Percentiles rank a stretch among this genome's conserved stretches.
Evolutionary conservation across 2,888 invertebrate genomes (phyloP).

Genomic region (Dorcus parallelipipedus): DNA sequence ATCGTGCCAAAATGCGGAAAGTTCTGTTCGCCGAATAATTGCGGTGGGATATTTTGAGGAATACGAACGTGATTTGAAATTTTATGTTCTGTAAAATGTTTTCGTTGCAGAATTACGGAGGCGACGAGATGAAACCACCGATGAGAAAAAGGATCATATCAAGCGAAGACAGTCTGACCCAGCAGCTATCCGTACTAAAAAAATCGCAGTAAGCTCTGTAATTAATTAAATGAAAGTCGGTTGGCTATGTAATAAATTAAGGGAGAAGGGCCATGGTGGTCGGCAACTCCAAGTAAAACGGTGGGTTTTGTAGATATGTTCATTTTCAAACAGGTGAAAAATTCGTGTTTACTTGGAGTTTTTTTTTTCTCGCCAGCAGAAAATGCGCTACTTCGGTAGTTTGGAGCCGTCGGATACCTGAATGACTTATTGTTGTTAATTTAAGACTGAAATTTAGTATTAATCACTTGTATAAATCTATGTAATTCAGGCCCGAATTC

Average conservation of each 20-base stretch:
- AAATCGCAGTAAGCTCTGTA: conserved; percentile 54
- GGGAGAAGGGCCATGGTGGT: too few relatives aligned
- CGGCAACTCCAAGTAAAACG: too few relatives aligned
- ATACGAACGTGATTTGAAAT: not conserved
- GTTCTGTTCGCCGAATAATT: not conserved
- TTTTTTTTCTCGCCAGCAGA: too few relatives aligned
- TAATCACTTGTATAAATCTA: conserved; percentile 21
- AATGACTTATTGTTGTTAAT: conserved; percentile 22
- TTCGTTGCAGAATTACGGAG: conserved; percentile 40
- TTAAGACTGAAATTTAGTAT: conserved; percentile 28
- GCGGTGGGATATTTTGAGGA: not conserved
- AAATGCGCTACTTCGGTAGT: not conserved
- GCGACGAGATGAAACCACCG: conserved; percentile 42
- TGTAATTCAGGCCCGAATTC: conserved; percentile 16
- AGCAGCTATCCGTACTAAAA: conserved; percentile 63
- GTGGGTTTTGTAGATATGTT: too few relatives aligned
- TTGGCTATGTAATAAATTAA: too few relatives aligned
- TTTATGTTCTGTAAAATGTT: not conserved
- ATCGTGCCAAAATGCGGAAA: not conserved
- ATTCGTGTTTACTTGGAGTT: too few relatives aligned
- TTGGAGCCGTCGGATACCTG: conserved; percentile 10
- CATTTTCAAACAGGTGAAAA: too few relatives aligned
- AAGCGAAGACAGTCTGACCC: conserved; percentile 60
- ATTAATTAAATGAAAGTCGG: too few relatives aligned
- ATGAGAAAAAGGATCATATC: conserved; percentile 64